Evolutionary conservation across 2,797 vertebrate genomes (phyloP), one percentile per base, ranked within the genome.

Genomic region (Sorex maritimensis): DNA sequence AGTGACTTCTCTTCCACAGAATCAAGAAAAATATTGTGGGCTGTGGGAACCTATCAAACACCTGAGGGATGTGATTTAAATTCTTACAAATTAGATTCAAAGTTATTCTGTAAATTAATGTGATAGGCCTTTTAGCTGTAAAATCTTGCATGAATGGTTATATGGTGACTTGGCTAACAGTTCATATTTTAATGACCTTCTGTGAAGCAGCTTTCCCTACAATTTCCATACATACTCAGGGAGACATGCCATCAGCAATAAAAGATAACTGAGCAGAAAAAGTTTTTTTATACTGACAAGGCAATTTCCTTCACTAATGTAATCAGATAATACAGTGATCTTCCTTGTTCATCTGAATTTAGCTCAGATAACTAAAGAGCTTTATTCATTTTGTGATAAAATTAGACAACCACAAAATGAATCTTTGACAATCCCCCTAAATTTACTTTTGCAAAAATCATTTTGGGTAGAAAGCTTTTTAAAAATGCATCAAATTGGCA

Each of bases 201-300:
- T 38, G 26, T 86, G 74, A 88, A 95, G 85, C 26, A 41, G 63
- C 24, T 82, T 90, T 82, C 81, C 61, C 92, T 85, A 69, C 7
- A 26, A 68, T 74, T 68, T 74, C 61, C 87, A 74, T 86, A 72
- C 90, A 92, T 92, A 95, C 94, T 96, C 93, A 96, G 92, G 78
- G 94, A 90, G 44, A 67, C 5, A 86, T 28, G 71, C 52, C 9
- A 15, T 82, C 77, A 94, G 88, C 44, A 78, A 13, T 86, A 68
- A 92, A 86, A 94, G 49, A 92, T n/a, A 83, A 41, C 74, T 34
- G 82, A 71, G 55, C 73, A 90, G 24, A 67, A 28, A 90, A 93
- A 86, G 88, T 52, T 44, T 52, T 67, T 71, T 84, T 74, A 86
- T n/a, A 81, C 4, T 28, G 63, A 93, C 41, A 83, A 78, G 78